These are phyloP conservation scores for Xenentodon cancila DNA, from an alignment of 2,797 vertebrate genomes.

Conservation along the genomic window DNA sequence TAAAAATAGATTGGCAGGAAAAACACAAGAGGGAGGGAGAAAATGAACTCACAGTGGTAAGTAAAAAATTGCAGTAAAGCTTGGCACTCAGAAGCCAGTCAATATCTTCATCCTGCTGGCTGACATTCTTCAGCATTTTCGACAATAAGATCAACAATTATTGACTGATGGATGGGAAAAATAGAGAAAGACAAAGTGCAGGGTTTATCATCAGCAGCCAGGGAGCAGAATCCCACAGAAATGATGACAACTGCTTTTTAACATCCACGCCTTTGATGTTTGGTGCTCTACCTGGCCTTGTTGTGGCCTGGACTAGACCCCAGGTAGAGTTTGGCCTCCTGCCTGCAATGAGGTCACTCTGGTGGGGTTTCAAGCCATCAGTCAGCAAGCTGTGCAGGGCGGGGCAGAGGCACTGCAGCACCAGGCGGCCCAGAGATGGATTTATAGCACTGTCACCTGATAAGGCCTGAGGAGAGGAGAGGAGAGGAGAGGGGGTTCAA, in stretches of 20 bases:
- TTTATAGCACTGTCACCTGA: conserved; percentile 93
- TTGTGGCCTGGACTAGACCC: conserved; percentile 92
- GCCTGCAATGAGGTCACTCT: conserved; percentile 94
- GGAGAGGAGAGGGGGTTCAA: conserved; percentile 18
- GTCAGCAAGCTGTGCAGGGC: conserved; percentile 88
- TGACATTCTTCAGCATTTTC: conserved; percentile 55
- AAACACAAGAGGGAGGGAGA: conserved; percentile 7
- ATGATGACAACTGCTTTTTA: conserved; percentile 3
- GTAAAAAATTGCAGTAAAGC: conserved; percentile 37
- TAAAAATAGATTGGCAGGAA: conserved; percentile 3
- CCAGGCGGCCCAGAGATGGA: conserved; percentile 91
- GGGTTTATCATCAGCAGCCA: conserved; percentile 24
- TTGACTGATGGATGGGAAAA: conserved; percentile 36
- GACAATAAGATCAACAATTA: conserved; percentile 40
- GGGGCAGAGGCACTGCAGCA: conserved; percentile 92
- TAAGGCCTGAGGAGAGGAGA: conserved; percentile 83
- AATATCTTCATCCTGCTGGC: conserved; percentile 47
- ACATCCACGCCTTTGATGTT: not conserved
- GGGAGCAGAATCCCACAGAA: not conserved
- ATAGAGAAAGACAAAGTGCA: conserved; percentile 11
- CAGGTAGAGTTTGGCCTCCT: conserved; percentile 91
- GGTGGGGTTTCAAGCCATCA: conserved; percentile 93
- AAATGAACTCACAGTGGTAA: conserved; percentile 14
- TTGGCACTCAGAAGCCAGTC: conserved; percentile 49
- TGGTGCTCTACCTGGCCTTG: conserved; percentile 84